Evolutionary conservation across 2,113 vertebrate genomes (phyloP).

Genomic region (Cottus gobio): DNA sequence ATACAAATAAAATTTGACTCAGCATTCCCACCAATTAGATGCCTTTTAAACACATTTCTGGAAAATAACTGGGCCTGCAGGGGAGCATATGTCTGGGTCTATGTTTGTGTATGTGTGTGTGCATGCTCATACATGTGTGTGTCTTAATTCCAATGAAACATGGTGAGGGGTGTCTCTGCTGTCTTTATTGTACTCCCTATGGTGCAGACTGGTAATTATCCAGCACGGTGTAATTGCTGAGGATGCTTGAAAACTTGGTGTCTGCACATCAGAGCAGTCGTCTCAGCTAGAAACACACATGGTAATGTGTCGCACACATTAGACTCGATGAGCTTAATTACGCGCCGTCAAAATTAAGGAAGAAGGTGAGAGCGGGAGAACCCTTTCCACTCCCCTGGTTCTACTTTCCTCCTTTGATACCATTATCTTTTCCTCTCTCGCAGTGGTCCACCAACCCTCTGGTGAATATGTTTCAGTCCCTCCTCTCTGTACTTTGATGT

Average conservation of each 20-base stretch:
- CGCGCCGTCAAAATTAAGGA: conserved; percentile 8
- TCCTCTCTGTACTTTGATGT: conserved; percentile 11
- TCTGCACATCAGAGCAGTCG: conserved; percentile 64
- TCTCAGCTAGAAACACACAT: conserved; percentile 45
- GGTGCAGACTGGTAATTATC: conserved; percentile 67
- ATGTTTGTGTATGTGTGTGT: conserved; percentile 22
- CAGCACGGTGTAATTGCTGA: conserved; percentile 65
- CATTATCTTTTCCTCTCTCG: conserved; percentile 7
- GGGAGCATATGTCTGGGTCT: conserved; percentile 33
- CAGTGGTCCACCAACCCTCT: neutral
- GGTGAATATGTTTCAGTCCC: neutral
- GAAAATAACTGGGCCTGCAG: conserved; percentile 57
- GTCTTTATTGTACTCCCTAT: conserved; percentile 61
- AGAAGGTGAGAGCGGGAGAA: neutral
- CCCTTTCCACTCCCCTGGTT: neutral
- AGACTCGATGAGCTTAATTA: conserved; percentile 19
- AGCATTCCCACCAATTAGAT: conserved; percentile 58
- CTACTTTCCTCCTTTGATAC: conserved; percentile 14
- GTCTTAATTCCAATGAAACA: conserved; percentile 37
- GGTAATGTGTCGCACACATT: conserved; percentile 26
- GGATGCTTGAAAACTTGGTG: conserved; percentile 61
- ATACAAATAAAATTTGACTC: conserved; percentile 22
- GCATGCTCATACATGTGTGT: neutral
- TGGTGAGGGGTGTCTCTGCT: conserved; percentile 39
- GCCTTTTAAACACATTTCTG: conserved; percentile 64